Evolutionary conservation across 2,797 vertebrate genomes (phyloP).

Genomic region (Myotis myotis): DNA sequence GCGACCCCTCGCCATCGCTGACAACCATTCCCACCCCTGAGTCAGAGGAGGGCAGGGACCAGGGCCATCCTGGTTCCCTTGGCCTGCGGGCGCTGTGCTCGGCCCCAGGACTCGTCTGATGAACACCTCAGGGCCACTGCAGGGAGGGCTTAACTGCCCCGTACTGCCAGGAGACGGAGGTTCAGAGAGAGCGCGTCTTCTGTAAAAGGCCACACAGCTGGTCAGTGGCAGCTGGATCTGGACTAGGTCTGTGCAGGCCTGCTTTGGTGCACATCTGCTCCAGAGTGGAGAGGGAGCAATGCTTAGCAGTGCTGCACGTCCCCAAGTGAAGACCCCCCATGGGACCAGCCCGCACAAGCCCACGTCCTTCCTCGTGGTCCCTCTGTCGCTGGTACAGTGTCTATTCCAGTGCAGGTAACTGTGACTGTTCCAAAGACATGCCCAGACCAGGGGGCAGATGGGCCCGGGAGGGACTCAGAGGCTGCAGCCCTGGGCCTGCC

Average conservation of each 20-base stretch:
- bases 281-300: background rate
- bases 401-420: background rate
- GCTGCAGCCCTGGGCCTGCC: background rate
- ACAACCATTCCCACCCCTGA: background rate
- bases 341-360: background rate
- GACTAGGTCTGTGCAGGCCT: background rate
- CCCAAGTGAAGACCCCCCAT: background rate
- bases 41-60: background rate
- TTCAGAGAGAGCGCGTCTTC: background rate
- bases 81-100: background rate
- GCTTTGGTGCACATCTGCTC: background rate
- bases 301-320: background rate
- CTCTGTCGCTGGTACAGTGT: background rate
- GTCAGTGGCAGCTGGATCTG: background rate
- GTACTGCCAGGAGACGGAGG: background rate
- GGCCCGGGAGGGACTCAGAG: background rate
- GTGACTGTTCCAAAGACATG: background rate
- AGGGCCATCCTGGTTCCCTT: background rate
- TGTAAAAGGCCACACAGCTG: background rate
- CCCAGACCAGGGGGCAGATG: background rate
- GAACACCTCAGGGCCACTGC: background rate
- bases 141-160: background rate
- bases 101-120: background rate
- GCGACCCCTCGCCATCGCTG: background rate
- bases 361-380: background rate